Conservation (phyloP, 2,113 vertebrate genomes). For the Phrynocephalus versicolor region DNA sequence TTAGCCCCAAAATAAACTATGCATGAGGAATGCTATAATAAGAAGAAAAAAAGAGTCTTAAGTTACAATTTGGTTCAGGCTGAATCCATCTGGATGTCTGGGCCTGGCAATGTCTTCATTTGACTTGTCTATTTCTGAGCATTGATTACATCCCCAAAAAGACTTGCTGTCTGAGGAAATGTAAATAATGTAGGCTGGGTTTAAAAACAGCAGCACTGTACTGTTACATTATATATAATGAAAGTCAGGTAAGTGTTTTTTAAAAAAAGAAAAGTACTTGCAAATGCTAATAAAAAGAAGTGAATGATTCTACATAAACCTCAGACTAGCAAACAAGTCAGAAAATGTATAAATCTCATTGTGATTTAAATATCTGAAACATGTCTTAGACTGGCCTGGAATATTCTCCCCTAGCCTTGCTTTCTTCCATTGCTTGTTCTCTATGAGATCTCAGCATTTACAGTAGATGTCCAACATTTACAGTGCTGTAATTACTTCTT, state of each 20-base stretch:
- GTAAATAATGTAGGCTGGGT: neutral
- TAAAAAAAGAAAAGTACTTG: neutral
- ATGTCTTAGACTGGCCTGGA: neutral
- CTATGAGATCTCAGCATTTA: neutral
- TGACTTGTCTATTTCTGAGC: slow-evolving; percentile 15
- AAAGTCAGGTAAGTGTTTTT: neutral
- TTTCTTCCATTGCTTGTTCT: neutral
- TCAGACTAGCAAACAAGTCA: neutral
- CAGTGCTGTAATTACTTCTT: neutral
- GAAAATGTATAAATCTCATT: neutral
- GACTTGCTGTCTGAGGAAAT: slow-evolving; percentile 13
- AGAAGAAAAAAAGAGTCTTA: slow-evolving; percentile 14
- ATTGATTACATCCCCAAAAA: neutral
- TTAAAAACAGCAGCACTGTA: neutral
- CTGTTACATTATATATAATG: neutral
- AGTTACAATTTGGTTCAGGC: neutral
- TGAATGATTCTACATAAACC: neutral
- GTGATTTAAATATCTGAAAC: neutral
- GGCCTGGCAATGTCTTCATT: slow-evolving; percentile 15
- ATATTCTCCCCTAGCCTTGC: neutral
- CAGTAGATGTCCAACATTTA: neutral
- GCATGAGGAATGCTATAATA: slow-evolving; percentile 36
- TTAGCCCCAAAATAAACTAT: slow-evolving; percentile 21
- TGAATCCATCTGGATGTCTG: neutral
- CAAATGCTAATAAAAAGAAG: too few relatives aligned